Evolutionary conservation across 2,888 invertebrate genomes (phyloP), one percentile per base, ranked within the genome.

Genomic region (Melinopterus prodromus): DNA sequence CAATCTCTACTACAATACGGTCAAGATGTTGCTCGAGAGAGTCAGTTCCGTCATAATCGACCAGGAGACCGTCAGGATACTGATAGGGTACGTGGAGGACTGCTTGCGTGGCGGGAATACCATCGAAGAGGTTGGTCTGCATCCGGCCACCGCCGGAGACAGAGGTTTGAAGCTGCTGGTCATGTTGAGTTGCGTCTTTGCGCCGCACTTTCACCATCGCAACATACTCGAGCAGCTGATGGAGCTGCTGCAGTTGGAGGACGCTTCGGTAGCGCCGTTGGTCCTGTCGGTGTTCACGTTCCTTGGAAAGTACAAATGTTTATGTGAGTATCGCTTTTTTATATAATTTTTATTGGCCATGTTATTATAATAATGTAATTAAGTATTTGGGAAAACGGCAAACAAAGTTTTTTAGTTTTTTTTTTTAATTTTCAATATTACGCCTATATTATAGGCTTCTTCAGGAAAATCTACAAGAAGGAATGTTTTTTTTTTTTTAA

Each of bases 21-120:
- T 99, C 70, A 99, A 99, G 91, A 97, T 97, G 94, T 89, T 99
- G 75, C 90, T 99, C 80, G 99, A 99, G 89, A 92, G 99, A 80
- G 96, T 98, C 14, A 98, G 98, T 82, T 98, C 98, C 0, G 98
- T 99, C 6, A 97, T 99, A 96, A 96, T 99, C 12, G 99, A 99
- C 88, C 95, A 95, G 85, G 95, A 95, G 82, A 95, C 98, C 0
- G 92, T 98, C 84, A 93, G 94, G 82, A 93, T 96, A 86, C 90
- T 94, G 26, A 92, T 94, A 14, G 88, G 89, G 14, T 90, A 89
- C 80, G 89, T 90, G 12, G 95, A 96, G 86, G 95, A 95, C 83
- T 95, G 96, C 80, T 92, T 97, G 79, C 93, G 92, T 85, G 93
- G 93, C 26, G 93, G 93, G 6, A 92, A 93, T 81, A 92, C 93